Base-by-base conservation (phyloP, 2,797 vertebrate species). In the Cephalopachus bancanus region DNA sequence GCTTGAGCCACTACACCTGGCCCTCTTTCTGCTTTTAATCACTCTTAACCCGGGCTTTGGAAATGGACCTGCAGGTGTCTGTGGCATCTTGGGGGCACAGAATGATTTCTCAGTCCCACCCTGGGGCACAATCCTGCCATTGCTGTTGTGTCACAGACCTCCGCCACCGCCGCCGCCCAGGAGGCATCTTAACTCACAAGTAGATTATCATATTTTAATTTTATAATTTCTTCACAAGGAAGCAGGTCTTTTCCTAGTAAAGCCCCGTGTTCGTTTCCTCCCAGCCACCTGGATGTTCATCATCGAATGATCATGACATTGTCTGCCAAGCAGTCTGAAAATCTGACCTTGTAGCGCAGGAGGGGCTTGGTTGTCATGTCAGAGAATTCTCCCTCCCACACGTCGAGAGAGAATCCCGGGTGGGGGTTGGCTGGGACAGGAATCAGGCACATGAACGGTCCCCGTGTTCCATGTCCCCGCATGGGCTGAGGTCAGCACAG, bases 211-310 rank as follows among this genome's bases (percentile, higher is more conserved):
- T 97, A 97, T 98, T 98, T 98, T 98, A 98, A 98, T 98, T 98
- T 98, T 96, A 97, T 98, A 98, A 98, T 98, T 98, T 98, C 98
- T 98, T 98, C 98, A 97, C n/a, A 95, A 98, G 98, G 98, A 98
- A 98, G 94, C 97, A 97, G 81, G 97, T 96, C 97, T 97, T 97
- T 98, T 96, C 97, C 97, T 90, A 97, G 97, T 96, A 95, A 93
- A 95, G 94, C 95, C 97, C 98, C 97, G 95, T 96, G 97, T 98
- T 98, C 96, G 98, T 98, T 98, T 98, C 98, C 97, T 98, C 97
- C 96, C 95, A 96, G 98, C 96, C 97, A 98, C 94, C 98, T 98
- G 80, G 78, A 96, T 98, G 98, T 98, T 98, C 97, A 96, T 98
- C 98, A 98, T 98, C 96, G 98, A 98, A 98, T 97, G 97, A 97